A percentile compares a stretch with the other conserved stretches of the same genome.
phyloP scores from a whole-genome alignment of 1,140 invertebrate species.

The Bombus vancouverensis region DNA sequence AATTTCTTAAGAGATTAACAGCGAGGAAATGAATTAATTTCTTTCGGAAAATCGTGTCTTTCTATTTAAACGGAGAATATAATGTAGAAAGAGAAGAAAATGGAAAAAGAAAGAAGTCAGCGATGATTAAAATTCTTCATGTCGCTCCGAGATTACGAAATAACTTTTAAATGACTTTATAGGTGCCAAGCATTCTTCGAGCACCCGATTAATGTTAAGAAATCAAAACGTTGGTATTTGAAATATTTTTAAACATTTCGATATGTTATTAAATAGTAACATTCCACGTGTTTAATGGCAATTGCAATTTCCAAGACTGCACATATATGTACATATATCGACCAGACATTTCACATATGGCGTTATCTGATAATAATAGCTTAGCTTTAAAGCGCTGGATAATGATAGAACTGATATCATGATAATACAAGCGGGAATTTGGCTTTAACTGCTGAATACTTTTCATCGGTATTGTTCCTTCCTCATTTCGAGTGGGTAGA shows the following conservation, averaged over 20 bases:
- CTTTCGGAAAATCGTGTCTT: not conserved
- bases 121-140: not conserved
- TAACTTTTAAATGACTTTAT: not conserved
- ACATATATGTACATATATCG: no score
- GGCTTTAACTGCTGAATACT: not conserved
- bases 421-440: not conserved
- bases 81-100: not conserved
- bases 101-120: not conserved
- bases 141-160: not conserved
- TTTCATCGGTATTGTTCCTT: constrained; percentile 22
- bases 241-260: not conserved
- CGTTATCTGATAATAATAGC: not conserved
- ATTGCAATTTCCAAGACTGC: not conserved
- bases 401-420: not conserved
- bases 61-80: not conserved
- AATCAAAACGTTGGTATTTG: not conserved
- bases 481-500: not conserved
- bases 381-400: not conserved
- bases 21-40: not conserved
- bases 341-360: not conserved
- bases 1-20: no score
- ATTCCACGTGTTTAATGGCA: not conserved
- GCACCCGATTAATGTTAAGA: not conserved
- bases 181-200: not conserved
- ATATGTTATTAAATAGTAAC: not conserved